Evolutionary conservation across 2,888 invertebrate species (phyloP).

Genomic region (Drosophila subsilvestris): DNA sequence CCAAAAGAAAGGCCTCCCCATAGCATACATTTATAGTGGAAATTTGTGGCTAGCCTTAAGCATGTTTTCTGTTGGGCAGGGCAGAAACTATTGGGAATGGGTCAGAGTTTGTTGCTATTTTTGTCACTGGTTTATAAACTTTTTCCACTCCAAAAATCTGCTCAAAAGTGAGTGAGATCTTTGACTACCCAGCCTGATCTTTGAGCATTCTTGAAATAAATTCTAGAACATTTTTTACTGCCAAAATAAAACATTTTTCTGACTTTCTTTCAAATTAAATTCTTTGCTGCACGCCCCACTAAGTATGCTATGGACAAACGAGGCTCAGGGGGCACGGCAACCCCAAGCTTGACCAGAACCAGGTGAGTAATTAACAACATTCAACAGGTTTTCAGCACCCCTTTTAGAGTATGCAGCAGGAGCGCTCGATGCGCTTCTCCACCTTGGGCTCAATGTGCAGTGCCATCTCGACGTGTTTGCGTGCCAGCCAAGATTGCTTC

Average conservation of each 20-base stretch:
- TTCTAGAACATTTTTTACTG: too few species aligned
- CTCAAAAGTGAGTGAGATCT: neutral
- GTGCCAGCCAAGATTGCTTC: slow-evolving; percentile 83
- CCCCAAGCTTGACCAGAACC: slow-evolving; percentile 16
- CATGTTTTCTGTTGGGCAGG: neutral
- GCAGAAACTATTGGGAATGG: neutral
- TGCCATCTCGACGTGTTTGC: slow-evolving; percentile 83
- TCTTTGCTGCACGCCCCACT: neutral
- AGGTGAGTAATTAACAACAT: slow-evolving; percentile 31
- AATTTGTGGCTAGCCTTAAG: too few species aligned
- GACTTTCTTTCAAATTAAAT: neutral
- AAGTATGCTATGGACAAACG: neutral
- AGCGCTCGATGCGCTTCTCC: slow-evolving; percentile 80
- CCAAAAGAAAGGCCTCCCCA: slow-evolving; percentile 27
- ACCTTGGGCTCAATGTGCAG: slow-evolving; percentile 81
- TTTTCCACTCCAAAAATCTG: neutral
- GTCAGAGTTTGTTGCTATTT: neutral
- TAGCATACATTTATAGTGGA: neutral
- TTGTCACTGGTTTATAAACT: neutral
- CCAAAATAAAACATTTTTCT: too few species aligned
- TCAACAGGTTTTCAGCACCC: slow-evolving; percentile 38
- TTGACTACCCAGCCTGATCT: too few species aligned
- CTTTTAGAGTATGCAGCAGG: slow-evolving; percentile 81
- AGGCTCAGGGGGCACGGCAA: neutral
- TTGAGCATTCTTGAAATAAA: neutral